A percentile compares a stretch with the other conserved stretches of the same genome.
These are phyloP conservation scores for Corythaixoides concolor DNA, from an alignment of 2,113 vertebrate genomes.

Conservation along the genomic window DNA sequence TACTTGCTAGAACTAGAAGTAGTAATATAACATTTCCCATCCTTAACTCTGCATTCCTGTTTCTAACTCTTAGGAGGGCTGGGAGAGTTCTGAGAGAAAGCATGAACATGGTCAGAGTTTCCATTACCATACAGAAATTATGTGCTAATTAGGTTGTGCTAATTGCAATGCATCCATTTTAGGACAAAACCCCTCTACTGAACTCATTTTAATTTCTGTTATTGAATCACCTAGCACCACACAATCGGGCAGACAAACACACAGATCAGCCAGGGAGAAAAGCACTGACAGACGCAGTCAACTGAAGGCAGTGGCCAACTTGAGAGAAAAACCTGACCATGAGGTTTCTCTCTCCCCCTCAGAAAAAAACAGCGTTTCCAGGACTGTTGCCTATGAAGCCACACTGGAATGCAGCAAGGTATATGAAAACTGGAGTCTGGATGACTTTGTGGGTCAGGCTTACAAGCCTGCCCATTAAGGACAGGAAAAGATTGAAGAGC, in stretches of 20 bases:
- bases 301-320: neutral
- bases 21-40: neutral
- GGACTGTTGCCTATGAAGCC: neutral
- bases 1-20: neutral
- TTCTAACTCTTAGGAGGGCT: neutral
- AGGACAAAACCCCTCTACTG: neutral
- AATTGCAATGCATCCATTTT: neutral
- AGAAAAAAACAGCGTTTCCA: neutral
- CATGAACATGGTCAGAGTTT: neutral
- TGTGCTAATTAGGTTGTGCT: neutral
- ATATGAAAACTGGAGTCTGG: neutral
- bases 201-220: neutral
- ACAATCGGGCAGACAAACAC: rapidly evolving
- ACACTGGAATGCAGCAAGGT: neutral
- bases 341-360: neutral
- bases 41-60: neutral
- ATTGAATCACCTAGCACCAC: neutral
- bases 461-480: neutral
- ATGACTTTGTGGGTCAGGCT: neutral
- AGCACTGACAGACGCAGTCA: neutral
- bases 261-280: neutral
- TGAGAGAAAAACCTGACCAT: neutral
- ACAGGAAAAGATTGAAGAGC: neutral
- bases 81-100: neutral
- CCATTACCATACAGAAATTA: neutral